phyloP scores from a whole-genome alignment of 2,797 vertebrate species.

The Xenentodon cancila region DNA sequence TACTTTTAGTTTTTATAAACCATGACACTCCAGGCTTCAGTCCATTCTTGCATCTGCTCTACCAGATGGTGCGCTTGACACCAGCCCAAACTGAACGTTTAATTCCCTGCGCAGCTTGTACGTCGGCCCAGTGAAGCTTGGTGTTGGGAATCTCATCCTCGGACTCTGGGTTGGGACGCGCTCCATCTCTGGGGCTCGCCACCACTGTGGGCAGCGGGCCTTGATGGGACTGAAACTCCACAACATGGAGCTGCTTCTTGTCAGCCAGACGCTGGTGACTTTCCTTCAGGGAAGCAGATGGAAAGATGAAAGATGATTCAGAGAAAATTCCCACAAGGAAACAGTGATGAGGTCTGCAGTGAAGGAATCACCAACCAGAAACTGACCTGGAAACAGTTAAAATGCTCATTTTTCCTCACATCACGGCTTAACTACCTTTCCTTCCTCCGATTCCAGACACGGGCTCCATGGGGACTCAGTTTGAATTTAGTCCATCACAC shows the following conservation, averaged over 20 bases:
- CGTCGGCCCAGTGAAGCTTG: conserved; percentile 87
- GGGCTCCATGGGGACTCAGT: too few relatives aligned
- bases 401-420: too few relatives aligned
- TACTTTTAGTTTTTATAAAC: not conserved
- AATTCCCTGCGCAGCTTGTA: conserved; percentile 83
- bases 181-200: conserved; percentile 77
- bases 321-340: not conserved
- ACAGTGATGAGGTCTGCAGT: not conserved
- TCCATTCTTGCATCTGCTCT: conserved; percentile 27
- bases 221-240: conserved; percentile 88
- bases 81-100: conserved; percentile 85
- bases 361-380: too few relatives aligned
- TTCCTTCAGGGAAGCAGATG: conserved; percentile 74
- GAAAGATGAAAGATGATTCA: not conserved
- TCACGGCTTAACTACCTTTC: too few relatives aligned
- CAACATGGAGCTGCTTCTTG: conserved; percentile 88
- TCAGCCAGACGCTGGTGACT: conserved; percentile 89
- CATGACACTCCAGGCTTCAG: not conserved
- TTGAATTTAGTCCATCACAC: too few relatives aligned
- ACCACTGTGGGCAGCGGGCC: conserved; percentile 88
- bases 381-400: too few relatives aligned
- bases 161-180: conserved; percentile 76
- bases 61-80: conserved; percentile 85
- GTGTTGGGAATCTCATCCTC: conserved; percentile 84
- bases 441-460: too few relatives aligned